A percentile compares a stretch with the other conserved stretches of the same genome.
Evolutionary conservation across 1,140 invertebrate genomes (phyloP).

Genomic region (Achatina immaculata): DNA sequence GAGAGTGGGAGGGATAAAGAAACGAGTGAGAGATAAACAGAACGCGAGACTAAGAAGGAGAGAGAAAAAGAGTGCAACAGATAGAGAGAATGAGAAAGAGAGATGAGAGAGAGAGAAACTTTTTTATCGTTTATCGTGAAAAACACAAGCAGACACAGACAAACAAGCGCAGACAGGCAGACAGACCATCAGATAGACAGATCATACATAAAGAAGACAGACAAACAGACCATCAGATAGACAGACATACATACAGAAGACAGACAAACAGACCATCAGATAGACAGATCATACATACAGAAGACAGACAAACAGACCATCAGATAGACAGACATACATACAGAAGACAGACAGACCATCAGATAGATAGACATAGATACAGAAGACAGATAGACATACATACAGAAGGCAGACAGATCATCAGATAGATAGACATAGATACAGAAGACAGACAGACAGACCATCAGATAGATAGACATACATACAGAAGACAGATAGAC

Average conservation of each 20-base stretch:
- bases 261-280: neutral
- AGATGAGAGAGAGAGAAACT: neutral
- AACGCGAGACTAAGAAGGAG: neutral
- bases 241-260: too few species aligned
- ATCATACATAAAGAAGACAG: neutral
- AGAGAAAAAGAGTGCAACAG: too few species aligned
- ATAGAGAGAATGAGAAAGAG: neutral
- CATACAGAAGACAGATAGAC: too few species aligned
- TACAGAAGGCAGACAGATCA: too few species aligned
- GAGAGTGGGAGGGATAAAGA: neutral
- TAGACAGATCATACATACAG: neutral
- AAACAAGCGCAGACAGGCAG: constrained; percentile 2
- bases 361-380: too few species aligned
- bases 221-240: too few species aligned
- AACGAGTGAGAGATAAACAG: too few species aligned
- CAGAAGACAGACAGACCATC: neutral
- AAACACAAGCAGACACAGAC: constrained; percentile 28
- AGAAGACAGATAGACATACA: too few species aligned
- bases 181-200: neutral
- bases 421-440: too few species aligned
- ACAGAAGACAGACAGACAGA: too few species aligned
- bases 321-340: constrained; percentile 3
- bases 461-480: too few species aligned
- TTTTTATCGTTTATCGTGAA: neutral
- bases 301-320: neutral